A percentile compares a stretch with the other conserved stretches of the same genome.
phyloP scores from a whole-genome alignment of 2,797 vertebrate species.

The Jordanella pulchra region DNA sequence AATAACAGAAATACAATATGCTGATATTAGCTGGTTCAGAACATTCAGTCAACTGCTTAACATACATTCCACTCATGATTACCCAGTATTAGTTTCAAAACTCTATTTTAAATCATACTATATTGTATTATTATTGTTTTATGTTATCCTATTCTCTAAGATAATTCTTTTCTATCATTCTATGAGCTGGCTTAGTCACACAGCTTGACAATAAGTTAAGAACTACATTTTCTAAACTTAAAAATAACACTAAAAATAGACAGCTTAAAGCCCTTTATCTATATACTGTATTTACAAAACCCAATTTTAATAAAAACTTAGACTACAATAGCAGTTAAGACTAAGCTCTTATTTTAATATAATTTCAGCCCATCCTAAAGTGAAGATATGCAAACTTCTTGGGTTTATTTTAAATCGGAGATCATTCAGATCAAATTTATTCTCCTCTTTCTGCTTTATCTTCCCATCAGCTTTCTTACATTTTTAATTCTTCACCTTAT shows the following conservation, averaged over 20 bases:
- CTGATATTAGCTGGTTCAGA: neutral
- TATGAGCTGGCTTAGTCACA: neutral
- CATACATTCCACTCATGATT: neutral
- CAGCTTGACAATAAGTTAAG: neutral
- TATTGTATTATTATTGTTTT: neutral
- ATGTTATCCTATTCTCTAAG: neutral
- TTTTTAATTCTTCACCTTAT: constrained; percentile 1
- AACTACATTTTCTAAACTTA: neutral
- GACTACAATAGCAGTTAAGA: neutral
- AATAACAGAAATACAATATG: neutral
- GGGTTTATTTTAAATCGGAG: neutral
- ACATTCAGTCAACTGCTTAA: neutral
- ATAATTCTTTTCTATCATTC: too few species aligned
- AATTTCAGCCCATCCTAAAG: neutral
- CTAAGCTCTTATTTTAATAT: neutral
- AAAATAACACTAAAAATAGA: neutral
- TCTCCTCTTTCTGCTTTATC: neutral
- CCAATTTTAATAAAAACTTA: neutral
- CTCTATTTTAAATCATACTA: too few species aligned
- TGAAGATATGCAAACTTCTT: neutral
- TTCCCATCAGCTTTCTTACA: neutral
- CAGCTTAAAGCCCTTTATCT: neutral
- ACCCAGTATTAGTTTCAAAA: too few species aligned
- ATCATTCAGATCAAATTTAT: constrained; percentile 2
- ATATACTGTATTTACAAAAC: neutral